Evolutionary conservation across 2,113 vertebrate genomes (phyloP).

Genomic region (Rhea americana): DNA sequence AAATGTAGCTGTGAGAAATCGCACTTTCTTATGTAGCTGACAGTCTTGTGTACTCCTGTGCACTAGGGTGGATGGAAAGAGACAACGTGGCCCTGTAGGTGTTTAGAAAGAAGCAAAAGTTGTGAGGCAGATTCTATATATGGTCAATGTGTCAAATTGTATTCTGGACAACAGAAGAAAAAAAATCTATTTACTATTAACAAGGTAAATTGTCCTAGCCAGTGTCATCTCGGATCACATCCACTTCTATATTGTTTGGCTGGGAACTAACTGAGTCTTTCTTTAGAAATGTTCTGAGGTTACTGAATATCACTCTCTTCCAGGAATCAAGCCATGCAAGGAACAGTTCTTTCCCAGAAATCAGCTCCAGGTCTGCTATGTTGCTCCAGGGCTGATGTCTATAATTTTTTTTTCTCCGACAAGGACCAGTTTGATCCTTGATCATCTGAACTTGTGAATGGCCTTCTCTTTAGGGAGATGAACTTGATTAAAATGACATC

Average conservation of each 20-base stretch:
- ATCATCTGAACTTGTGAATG: constrained; percentile 24
- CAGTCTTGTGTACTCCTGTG: accelerated
- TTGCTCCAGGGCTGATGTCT: constrained; percentile 73
- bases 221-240: constrained; percentile 75
- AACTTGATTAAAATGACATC: constrained; percentile 5
- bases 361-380: constrained; percentile 72
- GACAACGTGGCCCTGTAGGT: accelerated
- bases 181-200: constrained; percentile 6
- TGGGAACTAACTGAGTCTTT: constrained; percentile 65
- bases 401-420: constrained; percentile 56
- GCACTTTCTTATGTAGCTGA: background rate
- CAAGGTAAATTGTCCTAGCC: constrained; percentile 63
- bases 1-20: background rate
- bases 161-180: background rate
- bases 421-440: constrained; percentile 66
- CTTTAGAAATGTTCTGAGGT: constrained; percentile 72
- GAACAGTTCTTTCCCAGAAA: constrained; percentile 74
- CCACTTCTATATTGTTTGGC: constrained; percentile 66
- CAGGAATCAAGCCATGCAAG: constrained; percentile 67
- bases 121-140: background rate
- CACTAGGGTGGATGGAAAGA: background rate
- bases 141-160: accelerated
- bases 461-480: constrained; percentile 46
- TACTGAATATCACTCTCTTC: constrained; percentile 66
- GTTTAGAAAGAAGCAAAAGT: background rate